phyloP scores from a whole-genome alignment of 2,113 vertebrate species.

The Gadus macrocephalus region DNA sequence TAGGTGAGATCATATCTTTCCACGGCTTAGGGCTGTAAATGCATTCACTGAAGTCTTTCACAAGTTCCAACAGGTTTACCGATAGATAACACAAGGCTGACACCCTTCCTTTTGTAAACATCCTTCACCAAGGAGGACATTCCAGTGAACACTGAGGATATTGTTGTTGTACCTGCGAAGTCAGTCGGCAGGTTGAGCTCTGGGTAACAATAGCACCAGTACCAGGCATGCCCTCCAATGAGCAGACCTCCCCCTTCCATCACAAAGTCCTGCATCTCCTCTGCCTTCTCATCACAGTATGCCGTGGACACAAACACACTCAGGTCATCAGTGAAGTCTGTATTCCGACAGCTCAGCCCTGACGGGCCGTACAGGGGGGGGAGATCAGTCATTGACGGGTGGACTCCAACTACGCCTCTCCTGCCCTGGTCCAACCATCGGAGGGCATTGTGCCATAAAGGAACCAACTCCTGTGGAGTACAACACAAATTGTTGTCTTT shows the following conservation, averaged over 20 bases:
- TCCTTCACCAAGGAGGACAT: background rate
- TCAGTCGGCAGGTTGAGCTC: slow-evolving; percentile 54
- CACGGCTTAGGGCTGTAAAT: no score
- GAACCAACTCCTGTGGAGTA: slow-evolving; percentile 46
- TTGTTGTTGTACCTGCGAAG: slow-evolving; percentile 56
- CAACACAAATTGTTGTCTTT: no score
- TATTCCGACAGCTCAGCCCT: slow-evolving; percentile 17
- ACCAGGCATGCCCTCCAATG: slow-evolving; percentile 80
- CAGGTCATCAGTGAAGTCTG: slow-evolving; percentile 30
- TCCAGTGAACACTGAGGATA: background rate
- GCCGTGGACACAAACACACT: slow-evolving; percentile 40
- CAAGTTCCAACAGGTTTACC: no score
- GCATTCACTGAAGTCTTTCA: no score
- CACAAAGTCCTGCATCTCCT: slow-evolving; percentile 71
- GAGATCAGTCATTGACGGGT: slow-evolving; percentile 33
- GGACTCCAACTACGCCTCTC: slow-evolving; percentile 48
- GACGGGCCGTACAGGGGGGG: slow-evolving; percentile 1
- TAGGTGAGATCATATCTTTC: no score
- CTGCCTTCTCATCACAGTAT: slow-evolving; percentile 33
- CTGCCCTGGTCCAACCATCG: slow-evolving; percentile 71
- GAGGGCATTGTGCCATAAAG: slow-evolving; percentile 66
- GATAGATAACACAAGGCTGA: no score
- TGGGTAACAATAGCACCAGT: slow-evolving; percentile 73
- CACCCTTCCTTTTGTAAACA: no score
- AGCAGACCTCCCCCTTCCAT: slow-evolving; percentile 80